Evolutionary conservation across 2,113 vertebrate genomes (phyloP).

Genomic region (Poicephalus gulielmi): DNA sequence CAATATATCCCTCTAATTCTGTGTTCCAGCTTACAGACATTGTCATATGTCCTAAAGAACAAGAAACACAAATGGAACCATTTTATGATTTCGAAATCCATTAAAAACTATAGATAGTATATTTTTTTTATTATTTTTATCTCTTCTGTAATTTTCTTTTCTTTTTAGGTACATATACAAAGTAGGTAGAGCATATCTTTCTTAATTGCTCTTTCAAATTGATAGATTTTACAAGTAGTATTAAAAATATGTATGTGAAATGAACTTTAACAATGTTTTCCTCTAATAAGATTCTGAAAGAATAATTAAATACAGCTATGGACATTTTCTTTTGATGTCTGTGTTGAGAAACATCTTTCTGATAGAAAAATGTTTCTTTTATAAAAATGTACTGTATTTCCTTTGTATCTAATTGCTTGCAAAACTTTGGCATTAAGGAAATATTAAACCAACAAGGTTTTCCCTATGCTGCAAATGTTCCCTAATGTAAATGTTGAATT

Average conservation of each 20-base stretch:
- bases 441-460: background rate
- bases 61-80: background rate
- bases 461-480: background rate
- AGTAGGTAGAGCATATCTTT: background rate
- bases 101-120: background rate
- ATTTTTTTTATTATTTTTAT: background rate
- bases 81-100: background rate
- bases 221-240: background rate
- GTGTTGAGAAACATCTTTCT: background rate
- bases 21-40: background rate
- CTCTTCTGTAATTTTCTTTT: background rate
- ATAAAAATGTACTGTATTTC: background rate
- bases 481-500: slow-evolving; percentile 2
- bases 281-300: background rate
- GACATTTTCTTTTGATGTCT: background rate
- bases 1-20: background rate
- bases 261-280: background rate
- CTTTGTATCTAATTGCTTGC: slow-evolving; percentile 22
- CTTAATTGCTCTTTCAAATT: background rate
- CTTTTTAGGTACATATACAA: background rate
- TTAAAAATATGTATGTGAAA: background rate
- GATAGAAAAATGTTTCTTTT: background rate
- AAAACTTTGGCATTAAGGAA: slow-evolving; percentile 28
- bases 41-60: background rate
- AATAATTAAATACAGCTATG: background rate